These are phyloP conservation scores for Athene cunicularia DNA, from an alignment of 2,113 vertebrate species.

Conservation along the genomic window DNA sequence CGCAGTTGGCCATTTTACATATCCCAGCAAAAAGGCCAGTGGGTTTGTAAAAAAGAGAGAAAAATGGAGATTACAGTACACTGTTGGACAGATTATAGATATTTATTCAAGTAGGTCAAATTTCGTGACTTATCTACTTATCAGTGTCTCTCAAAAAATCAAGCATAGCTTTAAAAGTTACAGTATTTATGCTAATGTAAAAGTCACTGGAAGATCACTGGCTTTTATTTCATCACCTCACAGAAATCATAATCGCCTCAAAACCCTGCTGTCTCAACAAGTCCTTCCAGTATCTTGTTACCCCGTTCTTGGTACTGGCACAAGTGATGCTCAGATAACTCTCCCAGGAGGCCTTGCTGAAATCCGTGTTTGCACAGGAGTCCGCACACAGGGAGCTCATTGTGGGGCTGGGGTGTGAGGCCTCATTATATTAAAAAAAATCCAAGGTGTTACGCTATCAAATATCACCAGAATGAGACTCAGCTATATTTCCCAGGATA, in stretches of 20 bases:
- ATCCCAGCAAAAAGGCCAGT: background rate
- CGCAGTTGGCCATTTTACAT: background rate
- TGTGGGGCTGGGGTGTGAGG: constrained; percentile 39
- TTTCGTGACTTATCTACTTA: background rate
- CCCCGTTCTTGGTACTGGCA: background rate
- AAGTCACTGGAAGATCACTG: background rate
- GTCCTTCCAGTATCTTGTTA: background rate
- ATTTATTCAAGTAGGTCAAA: constrained; percentile 48
- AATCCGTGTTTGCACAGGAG: background rate
- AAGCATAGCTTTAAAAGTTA: background rate
- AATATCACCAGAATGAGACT: constrained; percentile 19
- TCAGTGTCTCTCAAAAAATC: background rate
- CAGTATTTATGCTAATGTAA: background rate
- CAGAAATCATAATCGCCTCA: background rate
- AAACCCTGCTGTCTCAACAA: constrained; percentile 7
- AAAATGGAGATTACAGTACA: background rate
- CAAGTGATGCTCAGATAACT: background rate
- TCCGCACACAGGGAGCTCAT: background rate
- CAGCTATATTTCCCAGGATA: constrained; percentile 24
- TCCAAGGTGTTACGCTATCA: background rate
- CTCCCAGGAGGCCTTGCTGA: background rate
- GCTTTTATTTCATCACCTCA: constrained; percentile 2
- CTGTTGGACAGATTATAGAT: constrained; percentile 14
- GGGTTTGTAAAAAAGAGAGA: background rate
- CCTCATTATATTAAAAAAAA: constrained; percentile 10